phyloP scores from a whole-genome alignment of 2,797 vertebrate species.

The Periparus ater region DNA sequence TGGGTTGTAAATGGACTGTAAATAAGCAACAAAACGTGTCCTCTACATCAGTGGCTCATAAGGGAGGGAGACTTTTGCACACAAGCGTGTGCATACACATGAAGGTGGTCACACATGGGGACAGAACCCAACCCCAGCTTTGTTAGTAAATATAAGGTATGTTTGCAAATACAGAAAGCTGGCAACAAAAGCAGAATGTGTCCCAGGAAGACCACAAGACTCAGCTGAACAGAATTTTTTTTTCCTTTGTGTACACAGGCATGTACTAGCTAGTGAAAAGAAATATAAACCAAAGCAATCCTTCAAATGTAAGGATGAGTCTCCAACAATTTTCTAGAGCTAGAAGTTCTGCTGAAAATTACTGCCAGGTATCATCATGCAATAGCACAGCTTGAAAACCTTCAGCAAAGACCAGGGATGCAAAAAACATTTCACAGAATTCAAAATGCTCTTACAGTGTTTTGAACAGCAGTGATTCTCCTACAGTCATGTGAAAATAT shows the following conservation, averaged over 20 bases:
- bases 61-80: neutral
- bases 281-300: neutral
- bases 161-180: neutral
- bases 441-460: neutral
- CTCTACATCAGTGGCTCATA: fast-evolving
- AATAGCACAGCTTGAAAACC: neutral
- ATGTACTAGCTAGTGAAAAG: neutral
- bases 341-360: neutral
- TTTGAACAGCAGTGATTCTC: neutral
- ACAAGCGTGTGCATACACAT: fast-evolving
- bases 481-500: neutral
- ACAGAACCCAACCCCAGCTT: neutral
- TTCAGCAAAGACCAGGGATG: neutral
- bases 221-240: neutral
- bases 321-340: neutral
- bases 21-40: neutral
- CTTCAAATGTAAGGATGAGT: neutral
- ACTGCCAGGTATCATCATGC: neutral
- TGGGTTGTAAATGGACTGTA: neutral
- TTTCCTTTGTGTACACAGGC: neutral
- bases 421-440: neutral
- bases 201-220: neutral
- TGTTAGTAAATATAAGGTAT: neutral
- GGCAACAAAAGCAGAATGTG: neutral
- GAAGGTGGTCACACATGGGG: neutral